Base-by-base conservation (phyloP, 2,888 invertebrate species). In the Dorcus hopei region DNA sequence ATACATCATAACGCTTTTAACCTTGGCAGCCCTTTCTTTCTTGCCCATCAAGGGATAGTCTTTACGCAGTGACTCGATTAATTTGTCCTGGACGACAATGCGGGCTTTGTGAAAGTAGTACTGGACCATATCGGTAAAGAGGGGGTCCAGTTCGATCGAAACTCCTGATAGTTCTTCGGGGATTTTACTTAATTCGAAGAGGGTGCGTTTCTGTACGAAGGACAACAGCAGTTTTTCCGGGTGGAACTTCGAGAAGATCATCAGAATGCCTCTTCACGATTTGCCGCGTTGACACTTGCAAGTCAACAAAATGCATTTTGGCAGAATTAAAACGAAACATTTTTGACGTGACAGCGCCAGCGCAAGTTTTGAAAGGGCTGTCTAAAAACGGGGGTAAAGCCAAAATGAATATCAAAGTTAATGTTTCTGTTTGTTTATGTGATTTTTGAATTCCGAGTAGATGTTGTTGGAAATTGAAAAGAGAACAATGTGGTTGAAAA, bases 71-170 rank as follows among this genome's bases (percentile, higher is more conserved):
- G 84, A 77, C 1, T 84, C 82, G 0, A 80, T 68, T 2, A 87
- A 75, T 19, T 83, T 75, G 0, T 84, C 82, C 68, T 86, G 84
- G 33, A 77, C 77, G 0, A 80, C 73, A 3, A 70, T 70, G 43
- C 85, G 81, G 1, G 88, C 88, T 59, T 80, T 80, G 72, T 88
- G 87, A 72, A 86, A 88, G 75, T 85, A 88, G 70, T 83, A 85
- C 68, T 88, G 86, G 33, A 90, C 87, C 86, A 87, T 87, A 58
- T 80, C 76, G 67, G 77, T 82, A 70, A 86, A 86, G 45, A 79
- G 80, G 0, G 86, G 86, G 65, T 86, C 70, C 14, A 52, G 47
- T 14, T 49, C 38, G 3, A 50, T 56, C 1, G 52, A 45, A 9
- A 59, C 52, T 11, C 52, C 41, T 2, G 49, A 38, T 11, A 59